Evolutionary conservation across 2,113 vertebrate species (phyloP), one percentile per base, ranked within the genome.

Genomic region (Labeo rohita): DNA sequence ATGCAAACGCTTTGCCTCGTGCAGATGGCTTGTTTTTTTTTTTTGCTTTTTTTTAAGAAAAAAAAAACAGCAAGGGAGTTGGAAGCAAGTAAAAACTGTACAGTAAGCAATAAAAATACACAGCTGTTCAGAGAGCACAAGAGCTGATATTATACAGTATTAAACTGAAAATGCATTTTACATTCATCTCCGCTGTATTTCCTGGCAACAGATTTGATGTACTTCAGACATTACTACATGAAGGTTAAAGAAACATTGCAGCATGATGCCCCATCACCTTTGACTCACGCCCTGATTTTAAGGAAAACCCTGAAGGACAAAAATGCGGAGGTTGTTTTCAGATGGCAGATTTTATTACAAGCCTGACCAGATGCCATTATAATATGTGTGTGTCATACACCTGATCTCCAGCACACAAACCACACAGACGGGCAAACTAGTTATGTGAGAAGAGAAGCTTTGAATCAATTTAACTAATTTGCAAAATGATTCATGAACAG

Each of bases 1-100:
- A 91, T 91, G 84, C 89, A 89, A 90, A 93, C 83, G 47, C 54
- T 15, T 65, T 85, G 61, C 83, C 74, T 86, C 87, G 68, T 82
- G 70, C 84, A 89, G 85, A 91, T 88, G 84, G 85, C 79, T 75
- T 61, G 80, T 74, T n/a, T 63, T 70, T 39, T 39, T 39, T 39
- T 39, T 2, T 39, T 39, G n/a, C 4, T 3, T 39, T 39, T 39
- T 39, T 39, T 39, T 63, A 86, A 6, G 13, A 88, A 90, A 86
- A 88, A 21, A 18, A 84, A 87, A 91, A 90, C 88, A 59, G 90
- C n/a, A 15, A 66, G 34, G 52, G 28, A 61, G 52, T 65, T 49
- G n/a, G n/a, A 63, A 87, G 47, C 36, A 75, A 16, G 56, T 39
- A 77, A 75, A 75, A 81, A 68, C 16, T 80, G 52, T 39, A 77